Evolutionary conservation across 2,113 vertebrate species (phyloP).

Genomic region (Catharus bicknelli): DNA sequence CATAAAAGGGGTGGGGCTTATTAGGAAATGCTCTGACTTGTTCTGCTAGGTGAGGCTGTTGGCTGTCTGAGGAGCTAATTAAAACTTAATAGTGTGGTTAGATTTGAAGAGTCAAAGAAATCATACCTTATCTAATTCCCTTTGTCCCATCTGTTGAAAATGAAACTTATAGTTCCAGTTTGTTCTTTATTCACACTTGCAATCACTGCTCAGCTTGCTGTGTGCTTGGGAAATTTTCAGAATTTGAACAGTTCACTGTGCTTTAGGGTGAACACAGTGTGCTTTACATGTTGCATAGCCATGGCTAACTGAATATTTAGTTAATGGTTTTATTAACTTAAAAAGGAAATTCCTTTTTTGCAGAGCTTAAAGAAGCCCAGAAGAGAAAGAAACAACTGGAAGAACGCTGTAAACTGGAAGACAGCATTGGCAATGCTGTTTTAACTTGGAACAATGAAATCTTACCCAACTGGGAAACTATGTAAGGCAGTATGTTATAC

Average conservation of each 20-base stretch:
- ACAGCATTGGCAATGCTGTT: slow-evolving; percentile 87
- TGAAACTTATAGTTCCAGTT: neutral
- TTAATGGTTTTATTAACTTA: neutral
- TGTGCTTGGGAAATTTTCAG: neutral
- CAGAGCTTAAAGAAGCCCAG: slow-evolving; percentile 91
- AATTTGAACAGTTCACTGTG: neutral
- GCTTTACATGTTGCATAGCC: neutral
- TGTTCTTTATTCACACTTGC: neutral
- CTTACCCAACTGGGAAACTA: slow-evolving; percentile 89
- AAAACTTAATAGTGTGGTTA: neutral
- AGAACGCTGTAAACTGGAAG: slow-evolving; percentile 88
- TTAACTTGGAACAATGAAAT: slow-evolving; percentile 92
- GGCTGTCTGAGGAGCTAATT: neutral
- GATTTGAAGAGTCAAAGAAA: neutral
- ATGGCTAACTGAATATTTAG: neutral
- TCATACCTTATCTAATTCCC: neutral
- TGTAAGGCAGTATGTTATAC: slow-evolving; percentile 76
- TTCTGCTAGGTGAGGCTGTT: neutral
- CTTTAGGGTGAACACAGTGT: neutral
- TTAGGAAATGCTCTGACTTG: neutral
- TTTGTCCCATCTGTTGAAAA: neutral
- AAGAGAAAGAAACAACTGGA: slow-evolving; percentile 87
- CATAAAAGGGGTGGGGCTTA: neutral
- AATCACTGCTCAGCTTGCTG: neutral
- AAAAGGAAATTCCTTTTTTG: neutral